Percentiles rank a stretch among this genome's conserved stretches.
Evolutionary conservation across 1,140 invertebrate species (phyloP).

Genomic region (Euwallacea similis): DNA sequence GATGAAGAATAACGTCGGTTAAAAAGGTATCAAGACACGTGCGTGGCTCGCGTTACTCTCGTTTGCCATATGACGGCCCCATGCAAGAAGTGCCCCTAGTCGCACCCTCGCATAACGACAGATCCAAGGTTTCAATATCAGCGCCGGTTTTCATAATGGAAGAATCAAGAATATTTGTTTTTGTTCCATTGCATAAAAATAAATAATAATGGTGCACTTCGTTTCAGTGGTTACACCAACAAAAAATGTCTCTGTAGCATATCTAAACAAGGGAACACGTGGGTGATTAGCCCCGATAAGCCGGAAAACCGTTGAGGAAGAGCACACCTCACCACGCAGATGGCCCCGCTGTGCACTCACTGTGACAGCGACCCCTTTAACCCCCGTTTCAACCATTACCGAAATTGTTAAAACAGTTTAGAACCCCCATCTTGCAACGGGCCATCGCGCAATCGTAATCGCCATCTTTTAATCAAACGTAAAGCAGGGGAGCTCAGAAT

Average conservation of each 20-base stretch:
- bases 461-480: constrained; percentile 32
- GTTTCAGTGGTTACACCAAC: no score
- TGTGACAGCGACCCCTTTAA: constrained; percentile 36
- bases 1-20: constrained; percentile 36
- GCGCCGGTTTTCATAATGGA: no score
- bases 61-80: constrained; percentile 33
- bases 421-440: constrained; percentile 16
- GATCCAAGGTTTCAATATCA: no score
- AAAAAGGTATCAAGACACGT: constrained; percentile 30
- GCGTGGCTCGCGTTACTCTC: constrained; percentile 27
- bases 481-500: constrained; percentile 8
- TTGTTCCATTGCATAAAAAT: no score
- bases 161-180: no score
- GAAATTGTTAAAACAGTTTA: constrained; percentile 33
- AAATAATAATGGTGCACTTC: no score
- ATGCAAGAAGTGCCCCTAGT: constrained; percentile 14
- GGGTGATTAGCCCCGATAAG: constrained; percentile 27
- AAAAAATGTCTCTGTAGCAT: no score
- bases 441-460: constrained; percentile 25
- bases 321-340: constrained; percentile 21
- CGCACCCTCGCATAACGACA: constrained; percentile 23
- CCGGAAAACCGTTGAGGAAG: constrained; percentile 27
- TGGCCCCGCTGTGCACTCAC: constrained; percentile 29
- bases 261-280: no score
- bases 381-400: constrained; percentile 21